phyloP scores from a whole-genome alignment of 1,140 invertebrate genomes.

The Drosophila sp. region DNA sequence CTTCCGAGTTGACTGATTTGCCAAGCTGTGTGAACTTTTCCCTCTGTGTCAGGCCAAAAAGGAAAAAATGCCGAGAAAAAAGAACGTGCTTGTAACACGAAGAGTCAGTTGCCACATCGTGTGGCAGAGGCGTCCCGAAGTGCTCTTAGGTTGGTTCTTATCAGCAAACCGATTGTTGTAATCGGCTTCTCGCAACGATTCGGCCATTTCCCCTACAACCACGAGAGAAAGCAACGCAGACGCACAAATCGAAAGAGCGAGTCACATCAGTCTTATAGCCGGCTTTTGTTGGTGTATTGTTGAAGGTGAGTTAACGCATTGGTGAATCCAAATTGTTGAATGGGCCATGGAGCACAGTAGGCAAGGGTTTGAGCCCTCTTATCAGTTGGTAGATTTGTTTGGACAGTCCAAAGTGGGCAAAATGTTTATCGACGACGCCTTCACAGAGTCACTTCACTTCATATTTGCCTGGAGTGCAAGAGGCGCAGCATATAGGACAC shows the following conservation, averaged over 20 bases:
- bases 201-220: conserved; percentile 21
- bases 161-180: conserved; percentile 37
- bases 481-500: conserved; percentile 6
- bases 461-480: conserved; percentile 44
- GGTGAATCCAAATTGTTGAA: conserved; percentile 51
- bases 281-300: conserved; percentile 70
- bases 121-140: background rate
- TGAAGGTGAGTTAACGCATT: conserved; percentile 55
- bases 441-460: conserved; percentile 22
- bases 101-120: conserved; percentile 4
- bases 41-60: conserved; percentile 35
- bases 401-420: conserved; percentile 16
- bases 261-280: conserved; percentile 24
- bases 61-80: conserved; percentile 8
- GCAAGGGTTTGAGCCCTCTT: conserved; percentile 29
- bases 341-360: background rate
- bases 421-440: conserved; percentile 30
- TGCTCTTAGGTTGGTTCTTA: conserved; percentile 46
- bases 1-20: conserved; percentile 81
- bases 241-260: conserved; percentile 20
- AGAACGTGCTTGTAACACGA: conserved; percentile 31
- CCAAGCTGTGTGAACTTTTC: conserved; percentile 19
- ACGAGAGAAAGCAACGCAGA: conserved; percentile 36
- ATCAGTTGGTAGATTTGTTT: conserved; percentile 55
- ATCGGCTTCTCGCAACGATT: background rate